Evolutionary conservation across 2,888 invertebrate genomes (phyloP), one percentile per base, ranked within the genome.

Genomic region (Orthonychiurus folsomi): DNA sequence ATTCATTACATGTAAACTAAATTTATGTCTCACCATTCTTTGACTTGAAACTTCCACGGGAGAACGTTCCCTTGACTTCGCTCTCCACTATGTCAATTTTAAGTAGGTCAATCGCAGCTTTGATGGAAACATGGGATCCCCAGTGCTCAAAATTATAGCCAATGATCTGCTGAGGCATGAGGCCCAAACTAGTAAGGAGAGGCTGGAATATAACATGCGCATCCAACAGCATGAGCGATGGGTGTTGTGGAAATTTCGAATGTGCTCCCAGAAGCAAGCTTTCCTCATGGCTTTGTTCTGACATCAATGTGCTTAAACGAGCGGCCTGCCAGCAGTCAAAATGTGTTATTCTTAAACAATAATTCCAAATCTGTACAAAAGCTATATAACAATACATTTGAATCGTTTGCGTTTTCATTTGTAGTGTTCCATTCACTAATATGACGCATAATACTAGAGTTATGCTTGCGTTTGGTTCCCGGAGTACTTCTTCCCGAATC

Each of bases 191-290:
- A 0, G 88, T 85, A 20, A 96, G 80, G 73, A 96, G 81, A 0
- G 95, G 94, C 77, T 93, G 92, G 78, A 93, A 93, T 74, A 93
- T 92, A 57, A 92, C 83, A 80, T 94, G 93, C 2, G 95, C 93
- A 79, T 95, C 94, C 64, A 94, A 81, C 62, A 95, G 80, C 67
- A 72, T 68, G 12, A 72, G 62, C 2, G 69, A 69, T 12, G 72
- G 72, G 60, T 72, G 72, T 54, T 72, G 72, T 2, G 72, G 72
- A 50, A 72, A 72, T 56, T 72, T 72, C 23, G 72, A 72, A 56
- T 72, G 72, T 2, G 72, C 69, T 23, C 72, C 72, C 2, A 72
- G 64, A 2, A 72, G 56, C 23, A 72, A 26, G 60, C 69, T 69
- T 54, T 72, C 72, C 64, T 72, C 72, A 54, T 72, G 72, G 58